Conservation (phyloP, 2,888 invertebrate genomes). For the Cephus pygmeus region DNA sequence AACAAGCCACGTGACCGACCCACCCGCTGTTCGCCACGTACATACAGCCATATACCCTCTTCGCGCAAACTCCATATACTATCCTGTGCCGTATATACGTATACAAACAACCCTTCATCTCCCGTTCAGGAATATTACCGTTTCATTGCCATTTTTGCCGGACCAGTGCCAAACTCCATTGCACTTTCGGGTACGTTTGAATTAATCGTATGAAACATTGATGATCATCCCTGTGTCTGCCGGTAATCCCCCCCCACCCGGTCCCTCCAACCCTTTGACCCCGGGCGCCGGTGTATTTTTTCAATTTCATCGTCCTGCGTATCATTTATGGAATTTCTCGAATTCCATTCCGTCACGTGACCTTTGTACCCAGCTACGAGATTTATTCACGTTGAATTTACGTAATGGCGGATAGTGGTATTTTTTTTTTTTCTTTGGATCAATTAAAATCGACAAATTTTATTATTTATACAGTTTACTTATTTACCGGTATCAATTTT, state of each 20-base stretch:
- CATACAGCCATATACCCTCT: not conserved
- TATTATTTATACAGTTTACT: not conserved
- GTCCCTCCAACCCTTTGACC: not conserved
- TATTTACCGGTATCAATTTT: not conserved
- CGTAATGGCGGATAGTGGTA: not conserved
- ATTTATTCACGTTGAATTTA: not conserved
- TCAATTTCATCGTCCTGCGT: not conserved
- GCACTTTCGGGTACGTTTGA: not conserved
- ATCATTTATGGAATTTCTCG: not conserved
- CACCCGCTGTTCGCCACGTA: not conserved
- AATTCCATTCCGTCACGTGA: not conserved
- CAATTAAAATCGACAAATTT: not conserved
- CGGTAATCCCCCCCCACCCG: not conserved
- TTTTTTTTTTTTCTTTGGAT: not conserved
- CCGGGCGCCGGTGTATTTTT: not conserved
- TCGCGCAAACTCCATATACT: not conserved
- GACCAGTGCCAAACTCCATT: not conserved
- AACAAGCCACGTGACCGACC: not conserved
- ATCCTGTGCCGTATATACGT: not conserved
- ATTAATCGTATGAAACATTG: slow-evolving; percentile 5
- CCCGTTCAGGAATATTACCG: not conserved
- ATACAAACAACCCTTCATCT: not conserved
- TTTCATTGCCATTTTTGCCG: slow-evolving; percentile 1
- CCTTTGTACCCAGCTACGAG: not conserved
- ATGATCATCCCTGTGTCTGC: not conserved